Evolutionary conservation across 2,888 invertebrate species (phyloP).

Genomic region (Omphaloscelis lunosa): DNA sequence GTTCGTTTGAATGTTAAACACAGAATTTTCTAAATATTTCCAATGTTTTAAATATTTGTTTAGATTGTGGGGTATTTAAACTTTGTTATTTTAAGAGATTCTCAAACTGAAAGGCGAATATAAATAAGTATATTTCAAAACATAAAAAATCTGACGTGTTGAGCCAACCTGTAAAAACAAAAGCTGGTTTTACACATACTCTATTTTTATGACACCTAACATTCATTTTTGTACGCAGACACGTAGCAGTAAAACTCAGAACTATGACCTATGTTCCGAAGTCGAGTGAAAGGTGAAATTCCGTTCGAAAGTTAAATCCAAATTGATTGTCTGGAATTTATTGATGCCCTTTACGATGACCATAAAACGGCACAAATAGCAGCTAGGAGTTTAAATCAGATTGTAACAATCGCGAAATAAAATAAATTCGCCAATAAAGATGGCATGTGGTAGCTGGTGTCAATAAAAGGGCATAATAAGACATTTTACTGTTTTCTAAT

Average conservation of each 20-base stretch:
- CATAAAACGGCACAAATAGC: conserved; percentile 57
- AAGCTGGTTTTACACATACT: background rate
- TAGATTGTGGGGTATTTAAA: background rate
- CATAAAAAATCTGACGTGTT: background rate
- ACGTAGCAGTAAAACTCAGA: conserved; percentile 26
- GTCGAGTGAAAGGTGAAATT: conserved; percentile 41
- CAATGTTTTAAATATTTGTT: background rate
- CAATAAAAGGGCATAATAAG: conserved; percentile 44
- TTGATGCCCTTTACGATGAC: conserved; percentile 60
- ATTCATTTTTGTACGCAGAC: conserved; percentile 4
- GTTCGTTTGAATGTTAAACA: background rate
- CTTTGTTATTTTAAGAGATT: background rate
- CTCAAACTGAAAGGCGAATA: background rate
- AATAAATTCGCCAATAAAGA: conserved; percentile 61
- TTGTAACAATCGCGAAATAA: conserved; percentile 62
- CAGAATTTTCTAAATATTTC: background rate
- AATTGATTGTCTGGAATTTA: conserved; percentile 67
- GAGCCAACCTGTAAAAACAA: background rate
- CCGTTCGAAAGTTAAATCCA: conserved; percentile 47
- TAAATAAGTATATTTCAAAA: background rate
- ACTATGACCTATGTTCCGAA: conserved; percentile 30
- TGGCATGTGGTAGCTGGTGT: conserved; percentile 44
- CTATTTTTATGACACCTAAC: conserved; percentile 5
- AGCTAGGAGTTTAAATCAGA: conserved; percentile 54
- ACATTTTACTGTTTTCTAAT: conserved; percentile 42